A percentile compares a stretch with the other conserved stretches of the same genome.
Evolutionary conservation across 2,113 vertebrate genomes (phyloP).

Genomic region (Colossoma macropomum): DNA sequence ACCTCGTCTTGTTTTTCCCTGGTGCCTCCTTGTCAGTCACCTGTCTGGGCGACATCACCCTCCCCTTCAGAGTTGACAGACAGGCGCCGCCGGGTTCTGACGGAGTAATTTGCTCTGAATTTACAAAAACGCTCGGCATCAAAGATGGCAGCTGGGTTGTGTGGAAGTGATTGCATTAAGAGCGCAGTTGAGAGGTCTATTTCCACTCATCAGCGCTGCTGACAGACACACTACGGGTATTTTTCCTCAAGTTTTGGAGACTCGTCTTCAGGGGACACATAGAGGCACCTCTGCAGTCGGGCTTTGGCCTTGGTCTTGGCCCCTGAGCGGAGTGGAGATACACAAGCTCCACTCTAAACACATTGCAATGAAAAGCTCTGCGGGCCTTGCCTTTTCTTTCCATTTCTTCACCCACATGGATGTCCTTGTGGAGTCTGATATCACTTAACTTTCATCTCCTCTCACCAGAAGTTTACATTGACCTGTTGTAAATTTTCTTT

Average conservation of each 20-base stretch:
- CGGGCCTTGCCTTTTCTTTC: background rate
- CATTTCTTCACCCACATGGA: constrained; percentile 13
- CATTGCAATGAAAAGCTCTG: background rate
- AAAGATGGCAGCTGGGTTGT: constrained; percentile 72
- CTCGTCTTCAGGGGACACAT: constrained; percentile 29
- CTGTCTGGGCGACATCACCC: constrained; percentile 79
- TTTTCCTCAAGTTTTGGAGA: constrained; percentile 51
- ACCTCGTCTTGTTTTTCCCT: constrained; percentile 67
- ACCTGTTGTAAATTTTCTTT: constrained; percentile 1
- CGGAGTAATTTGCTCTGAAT: constrained; percentile 83
- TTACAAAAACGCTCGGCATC: constrained; percentile 74
- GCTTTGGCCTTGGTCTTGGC: background rate
- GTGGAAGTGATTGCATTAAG: constrained; percentile 76
- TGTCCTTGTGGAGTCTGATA: constrained; percentile 27
- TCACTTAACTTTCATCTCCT: background rate
- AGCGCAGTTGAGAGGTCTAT: constrained; percentile 63
- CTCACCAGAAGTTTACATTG: background rate
- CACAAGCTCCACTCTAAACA: background rate
- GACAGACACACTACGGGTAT: constrained; percentile 62
- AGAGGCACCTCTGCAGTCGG: constrained; percentile 8
- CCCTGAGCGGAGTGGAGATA: background rate
- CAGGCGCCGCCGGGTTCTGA: constrained; percentile 78
- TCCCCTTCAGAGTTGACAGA: constrained; percentile 74
- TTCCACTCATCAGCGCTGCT: constrained; percentile 73
- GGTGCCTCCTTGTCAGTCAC: constrained; percentile 81